Evolutionary conservation across 1,140 invertebrate genomes (phyloP).

Genomic region (Sitodiplosis mosellana): DNA sequence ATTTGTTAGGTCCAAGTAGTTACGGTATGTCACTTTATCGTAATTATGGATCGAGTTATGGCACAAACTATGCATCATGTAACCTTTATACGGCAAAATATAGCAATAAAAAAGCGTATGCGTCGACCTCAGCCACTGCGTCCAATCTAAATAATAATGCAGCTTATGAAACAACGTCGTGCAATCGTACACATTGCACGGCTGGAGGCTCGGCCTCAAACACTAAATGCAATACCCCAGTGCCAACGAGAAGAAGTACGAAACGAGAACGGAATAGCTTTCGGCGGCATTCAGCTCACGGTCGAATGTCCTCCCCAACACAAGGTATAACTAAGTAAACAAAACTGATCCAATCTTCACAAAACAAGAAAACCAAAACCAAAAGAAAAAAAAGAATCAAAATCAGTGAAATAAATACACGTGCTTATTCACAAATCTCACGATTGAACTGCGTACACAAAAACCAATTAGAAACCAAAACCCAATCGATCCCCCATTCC

Average conservation of each 20-base stretch:
- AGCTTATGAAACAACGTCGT: too few relatives aligned
- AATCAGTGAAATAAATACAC: not conserved
- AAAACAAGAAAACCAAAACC: not conserved
- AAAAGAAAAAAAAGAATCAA: not conserved
- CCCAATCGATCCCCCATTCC: too few relatives aligned
- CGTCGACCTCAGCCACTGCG: too few relatives aligned
- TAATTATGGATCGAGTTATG: constrained; percentile 16
- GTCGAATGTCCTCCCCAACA: constrained; percentile 22
- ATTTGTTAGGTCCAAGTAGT: constrained; percentile 21
- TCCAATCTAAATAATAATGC: too few relatives aligned
- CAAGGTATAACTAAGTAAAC: constrained; percentile 6
- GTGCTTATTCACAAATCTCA: too few relatives aligned
- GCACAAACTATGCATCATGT: not conserved
- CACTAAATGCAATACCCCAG: not conserved
- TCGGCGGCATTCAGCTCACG: constrained; percentile 23
- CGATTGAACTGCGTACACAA: not conserved
- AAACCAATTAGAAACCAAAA: not conserved
- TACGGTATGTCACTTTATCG: constrained; percentile 13
- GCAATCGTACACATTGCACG: too few relatives aligned
- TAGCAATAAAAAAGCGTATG: too few relatives aligned
- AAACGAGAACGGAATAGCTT: constrained; percentile 14
- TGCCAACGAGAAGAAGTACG: not conserved
- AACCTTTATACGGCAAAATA: too few relatives aligned
- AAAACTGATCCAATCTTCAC: not conserved
- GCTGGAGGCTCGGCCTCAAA: not conserved